Evolutionary conservation across 1,140 invertebrate genomes (phyloP).

Genomic region (Mactra quadrangularis): DNA sequence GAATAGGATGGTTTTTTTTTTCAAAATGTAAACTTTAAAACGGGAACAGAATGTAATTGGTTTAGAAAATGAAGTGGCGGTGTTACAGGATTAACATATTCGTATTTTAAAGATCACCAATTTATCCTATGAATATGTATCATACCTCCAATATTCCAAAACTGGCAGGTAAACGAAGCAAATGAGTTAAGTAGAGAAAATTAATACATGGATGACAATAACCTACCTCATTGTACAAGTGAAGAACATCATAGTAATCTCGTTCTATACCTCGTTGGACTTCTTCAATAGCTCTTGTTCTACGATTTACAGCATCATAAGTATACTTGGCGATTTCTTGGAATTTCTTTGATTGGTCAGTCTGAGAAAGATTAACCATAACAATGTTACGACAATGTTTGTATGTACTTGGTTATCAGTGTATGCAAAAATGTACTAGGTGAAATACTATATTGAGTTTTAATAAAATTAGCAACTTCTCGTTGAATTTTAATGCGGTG

Average conservation of each 20-base stretch:
- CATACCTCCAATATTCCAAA: too few species aligned
- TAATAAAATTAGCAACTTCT: neutral
- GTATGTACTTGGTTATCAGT: neutral
- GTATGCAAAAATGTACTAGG: neutral
- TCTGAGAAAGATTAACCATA: too few species aligned
- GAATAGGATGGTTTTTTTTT: too few species aligned
- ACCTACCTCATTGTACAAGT: conserved; percentile 69
- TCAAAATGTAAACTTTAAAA: too few species aligned
- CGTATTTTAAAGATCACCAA: too few species aligned
- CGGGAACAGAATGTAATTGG: too few species aligned
- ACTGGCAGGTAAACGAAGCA: too few species aligned
- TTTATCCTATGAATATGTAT: too few species aligned
- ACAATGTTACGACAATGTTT: neutral
- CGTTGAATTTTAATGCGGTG: neutral
- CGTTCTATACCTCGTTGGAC: conserved; percentile 10
- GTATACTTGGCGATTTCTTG: conserved; percentile 36
- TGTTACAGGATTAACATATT: too few species aligned
- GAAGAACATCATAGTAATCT: conserved; percentile 75
- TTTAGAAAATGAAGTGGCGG: too few species aligned
- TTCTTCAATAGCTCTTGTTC: conserved; percentile 35
- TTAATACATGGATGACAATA: neutral
- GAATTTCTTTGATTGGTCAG: conserved; percentile 27
- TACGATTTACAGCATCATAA: conserved; percentile 20
- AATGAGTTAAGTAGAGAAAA: too few species aligned
- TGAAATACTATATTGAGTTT: neutral